Conservation (phyloP, 2,888 invertebrate species). For the Caenorhabditis sp. region DNA sequence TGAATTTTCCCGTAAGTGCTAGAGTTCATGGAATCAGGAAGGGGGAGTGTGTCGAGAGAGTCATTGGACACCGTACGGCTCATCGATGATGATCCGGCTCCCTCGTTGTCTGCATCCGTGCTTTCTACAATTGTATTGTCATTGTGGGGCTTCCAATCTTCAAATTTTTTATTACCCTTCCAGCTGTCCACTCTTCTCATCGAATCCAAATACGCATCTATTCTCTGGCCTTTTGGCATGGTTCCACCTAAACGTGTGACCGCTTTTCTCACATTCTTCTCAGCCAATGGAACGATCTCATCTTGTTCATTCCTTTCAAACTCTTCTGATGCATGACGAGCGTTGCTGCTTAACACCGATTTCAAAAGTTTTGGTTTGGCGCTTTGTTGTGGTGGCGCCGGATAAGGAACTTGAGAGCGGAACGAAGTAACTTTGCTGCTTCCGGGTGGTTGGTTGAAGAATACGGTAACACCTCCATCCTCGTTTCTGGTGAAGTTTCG, state of each 20-base stretch:
- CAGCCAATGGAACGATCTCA: conserved; percentile 73
- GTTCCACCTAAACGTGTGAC: conserved; percentile 96
- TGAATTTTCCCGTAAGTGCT: conserved; percentile 49
- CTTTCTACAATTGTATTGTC: conserved; percentile 37
- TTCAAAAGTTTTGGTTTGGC: conserved; percentile 80
- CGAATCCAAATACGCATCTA: conserved; percentile 96
- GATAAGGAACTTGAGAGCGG: conserved; percentile 61
- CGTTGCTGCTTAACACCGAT: conserved; percentile 66
- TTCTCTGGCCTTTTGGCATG: conserved; percentile 95
- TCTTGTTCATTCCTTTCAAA: conserved; percentile 61
- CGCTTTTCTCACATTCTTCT: conserved; percentile 85
- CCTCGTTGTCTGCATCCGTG: conserved; percentile 67
- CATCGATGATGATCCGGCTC: conserved; percentile 67
- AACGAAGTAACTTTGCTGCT: conserved; percentile 63
- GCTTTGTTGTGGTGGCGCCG: conserved; percentile 61
- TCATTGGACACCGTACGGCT: conserved; percentile 76
- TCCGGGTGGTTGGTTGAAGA: conserved; percentile 38
- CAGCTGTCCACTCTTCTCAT: conserved; percentile 84
- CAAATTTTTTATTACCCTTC: conserved; percentile 34
- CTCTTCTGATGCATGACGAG: conserved; percentile 60
- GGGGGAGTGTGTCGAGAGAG: conserved; percentile 77
- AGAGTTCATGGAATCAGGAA: conserved; percentile 64
- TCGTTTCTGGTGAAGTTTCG: conserved; percentile 37
- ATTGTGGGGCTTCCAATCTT: not conserved
- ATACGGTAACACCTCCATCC: conserved; percentile 37